Conservation (phyloP, 2,888 invertebrate species). For the Lamellibrachia satsuma region DNA sequence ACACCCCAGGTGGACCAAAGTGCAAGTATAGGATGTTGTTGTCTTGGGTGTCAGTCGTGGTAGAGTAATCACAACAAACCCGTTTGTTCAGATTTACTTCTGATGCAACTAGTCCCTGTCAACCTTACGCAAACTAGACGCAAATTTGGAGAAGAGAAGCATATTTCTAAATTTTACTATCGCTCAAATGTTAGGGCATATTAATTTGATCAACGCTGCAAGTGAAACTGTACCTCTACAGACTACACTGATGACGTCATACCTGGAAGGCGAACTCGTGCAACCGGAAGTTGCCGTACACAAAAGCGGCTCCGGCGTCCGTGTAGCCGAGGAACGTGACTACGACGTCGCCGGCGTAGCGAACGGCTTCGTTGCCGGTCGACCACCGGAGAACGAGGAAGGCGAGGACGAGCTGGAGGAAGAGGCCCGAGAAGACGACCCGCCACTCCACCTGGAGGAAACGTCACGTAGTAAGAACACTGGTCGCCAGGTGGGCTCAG, state of each 20-base stretch:
- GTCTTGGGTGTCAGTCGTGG: too few relatives aligned
- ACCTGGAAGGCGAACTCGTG: constrained; percentile 40
- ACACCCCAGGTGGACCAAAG: too few relatives aligned
- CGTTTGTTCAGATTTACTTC: too few relatives aligned
- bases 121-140: too few relatives aligned
- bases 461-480: neutral
- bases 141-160: too few relatives aligned
- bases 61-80: too few relatives aligned
- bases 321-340: constrained; percentile 35
- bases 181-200: neutral
- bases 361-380: constrained; percentile 33
- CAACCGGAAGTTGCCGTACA: constrained; percentile 38
- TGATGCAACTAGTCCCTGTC: too few relatives aligned
- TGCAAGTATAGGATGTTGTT: too few relatives aligned
- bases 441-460: constrained; percentile 36
- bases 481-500: neutral
- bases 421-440: constrained; percentile 30
- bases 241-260: neutral
- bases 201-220: neutral
- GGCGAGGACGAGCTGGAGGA: constrained; percentile 37
- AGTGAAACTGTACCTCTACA: neutral
- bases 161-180: neutral
- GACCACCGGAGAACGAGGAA: constrained; percentile 38
- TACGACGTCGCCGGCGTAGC: constrained; percentile 35
- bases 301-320: constrained; percentile 35